Percentiles rank a stretch among this genome's conserved stretches.
Evolutionary conservation across 1,140 invertebrate species (phyloP).

Genomic region (Cyphomyrmex costatus): DNA sequence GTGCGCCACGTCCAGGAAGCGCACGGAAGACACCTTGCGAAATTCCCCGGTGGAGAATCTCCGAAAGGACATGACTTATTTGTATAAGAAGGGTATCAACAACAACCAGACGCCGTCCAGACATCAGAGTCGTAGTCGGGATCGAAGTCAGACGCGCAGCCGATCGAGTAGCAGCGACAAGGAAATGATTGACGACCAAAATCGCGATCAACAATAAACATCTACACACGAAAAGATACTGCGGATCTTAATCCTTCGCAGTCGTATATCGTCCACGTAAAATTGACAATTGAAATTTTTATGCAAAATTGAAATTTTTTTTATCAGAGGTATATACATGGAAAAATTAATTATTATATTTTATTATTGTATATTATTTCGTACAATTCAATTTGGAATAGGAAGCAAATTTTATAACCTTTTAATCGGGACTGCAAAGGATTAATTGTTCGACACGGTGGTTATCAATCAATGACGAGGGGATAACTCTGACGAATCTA

Average conservation of each 20-base stretch:
- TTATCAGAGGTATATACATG: background rate
- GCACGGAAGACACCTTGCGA: constrained; percentile 53
- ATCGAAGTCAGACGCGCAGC: constrained; percentile 70
- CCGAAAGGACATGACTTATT: constrained; percentile 41
- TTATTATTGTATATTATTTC: background rate
- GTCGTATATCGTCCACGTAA: background rate
- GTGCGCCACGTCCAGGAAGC: constrained; percentile 26
- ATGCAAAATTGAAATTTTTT: background rate
- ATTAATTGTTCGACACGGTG: constrained; percentile 36
- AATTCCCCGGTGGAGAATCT: constrained; percentile 54
- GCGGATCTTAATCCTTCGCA: constrained; percentile 25
- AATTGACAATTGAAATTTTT: constrained; percentile 20
- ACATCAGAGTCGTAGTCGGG: constrained; percentile 57
- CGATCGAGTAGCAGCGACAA: constrained; percentile 76
- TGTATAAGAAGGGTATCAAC: constrained; percentile 58
- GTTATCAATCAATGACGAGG: constrained; percentile 29
- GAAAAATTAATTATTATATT: background rate
- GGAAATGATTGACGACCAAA: constrained; percentile 61
- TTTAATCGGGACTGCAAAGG: constrained; percentile 34
- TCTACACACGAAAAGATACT: background rate
- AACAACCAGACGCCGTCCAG: constrained; percentile 50
- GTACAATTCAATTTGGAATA: constrained; percentile 2
- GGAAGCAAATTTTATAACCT: background rate
- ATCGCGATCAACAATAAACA: constrained; percentile 43
- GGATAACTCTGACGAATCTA: constrained; percentile 44